A percentile compares a stretch with the other conserved stretches of the same genome.
Evolutionary conservation across 1,140 invertebrate genomes (phyloP).

Genomic region (Maniola jurtina): DNA sequence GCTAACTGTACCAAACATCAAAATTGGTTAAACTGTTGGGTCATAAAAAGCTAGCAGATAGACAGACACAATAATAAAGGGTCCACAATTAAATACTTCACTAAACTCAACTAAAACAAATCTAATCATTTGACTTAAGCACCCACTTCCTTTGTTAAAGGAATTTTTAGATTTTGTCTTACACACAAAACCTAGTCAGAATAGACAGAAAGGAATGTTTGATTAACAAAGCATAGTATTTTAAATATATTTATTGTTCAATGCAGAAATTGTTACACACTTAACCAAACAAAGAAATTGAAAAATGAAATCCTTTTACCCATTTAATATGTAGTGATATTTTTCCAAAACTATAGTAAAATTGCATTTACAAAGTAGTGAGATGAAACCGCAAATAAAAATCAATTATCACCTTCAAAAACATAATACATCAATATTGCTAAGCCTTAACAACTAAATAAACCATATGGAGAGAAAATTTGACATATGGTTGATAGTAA

Average conservation of each 20-base stretch:
- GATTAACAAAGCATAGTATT: slow-evolving; percentile 23
- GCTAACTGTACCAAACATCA: too few relatives aligned
- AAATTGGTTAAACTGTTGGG: too few relatives aligned
- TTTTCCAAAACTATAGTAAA: slow-evolving; percentile 50
- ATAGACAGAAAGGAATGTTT: not conserved
- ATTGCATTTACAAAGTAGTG: slow-evolving; percentile 52
- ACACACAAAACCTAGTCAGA: too few relatives aligned
- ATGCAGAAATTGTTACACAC: slow-evolving; percentile 65
- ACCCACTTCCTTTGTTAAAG: too few relatives aligned
- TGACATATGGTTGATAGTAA: slow-evolving; percentile 47
- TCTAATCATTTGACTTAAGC: too few relatives aligned
- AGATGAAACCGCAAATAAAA: slow-evolving; percentile 59
- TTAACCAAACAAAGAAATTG: slow-evolving; percentile 65
- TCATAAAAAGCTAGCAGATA: too few relatives aligned
- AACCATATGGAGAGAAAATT: slow-evolving; percentile 63
- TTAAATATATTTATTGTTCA: slow-evolving; percentile 59
- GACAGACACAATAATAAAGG: too few relatives aligned
- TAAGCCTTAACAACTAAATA: slow-evolving; percentile 68
- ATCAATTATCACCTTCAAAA: slow-evolving; percentile 64
- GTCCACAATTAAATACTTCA: too few relatives aligned
- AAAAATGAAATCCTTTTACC: slow-evolving; percentile 59
- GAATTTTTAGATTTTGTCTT: too few relatives aligned
- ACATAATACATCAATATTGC: slow-evolving; percentile 71
- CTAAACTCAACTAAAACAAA: too few relatives aligned
- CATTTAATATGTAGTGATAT: slow-evolving; percentile 34